These are phyloP conservation scores for Eulimnadia texana DNA, from an alignment of 1,140 invertebrate species.

Conservation along the genomic window DNA sequence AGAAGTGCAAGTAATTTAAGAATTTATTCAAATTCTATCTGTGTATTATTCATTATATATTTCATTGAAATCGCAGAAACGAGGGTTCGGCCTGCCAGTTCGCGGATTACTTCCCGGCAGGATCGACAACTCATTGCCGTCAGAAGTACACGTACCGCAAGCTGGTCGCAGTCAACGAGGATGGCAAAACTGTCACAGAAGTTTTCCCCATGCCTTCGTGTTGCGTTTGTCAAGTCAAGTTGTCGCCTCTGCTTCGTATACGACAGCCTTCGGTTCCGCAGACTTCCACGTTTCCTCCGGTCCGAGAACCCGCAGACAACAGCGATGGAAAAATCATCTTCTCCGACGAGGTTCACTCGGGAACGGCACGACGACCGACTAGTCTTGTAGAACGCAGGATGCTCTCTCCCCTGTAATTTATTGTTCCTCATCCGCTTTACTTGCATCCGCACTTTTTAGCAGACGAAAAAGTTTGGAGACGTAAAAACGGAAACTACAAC, in stretches of 20 bases:
- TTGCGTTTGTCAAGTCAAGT: slow-evolving; percentile 40
- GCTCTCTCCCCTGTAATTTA: too few relatives aligned
- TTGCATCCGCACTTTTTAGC: too few relatives aligned
- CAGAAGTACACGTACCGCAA: slow-evolving; percentile 45
- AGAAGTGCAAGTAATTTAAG: slow-evolving; percentile 34
- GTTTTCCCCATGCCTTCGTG: slow-evolving; percentile 42
- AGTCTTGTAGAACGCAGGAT: too few relatives aligned
- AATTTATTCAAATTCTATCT: neutral
- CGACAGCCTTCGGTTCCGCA: neutral
- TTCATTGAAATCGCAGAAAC: slow-evolving; percentile 20
- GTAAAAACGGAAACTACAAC: too few relatives aligned
- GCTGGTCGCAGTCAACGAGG: slow-evolving; percentile 33
- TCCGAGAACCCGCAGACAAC: too few relatives aligned
- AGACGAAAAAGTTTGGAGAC: too few relatives aligned
- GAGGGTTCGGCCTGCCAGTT: slow-evolving; percentile 24
- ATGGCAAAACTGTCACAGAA: slow-evolving; percentile 34
- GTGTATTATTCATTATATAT: neutral
- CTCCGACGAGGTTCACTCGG: too few relatives aligned
- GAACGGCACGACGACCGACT: too few relatives aligned
- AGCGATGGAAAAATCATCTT: too few relatives aligned
- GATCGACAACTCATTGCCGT: slow-evolving; percentile 39
- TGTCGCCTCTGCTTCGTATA: neutral
- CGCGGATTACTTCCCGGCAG: slow-evolving; percentile 30
- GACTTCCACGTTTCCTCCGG: neutral
- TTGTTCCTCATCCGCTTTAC: too few relatives aligned